Evolutionary conservation across 1,140 invertebrate species (phyloP), one percentile per base, ranked within the genome.

Genomic region (Delia radicum): DNA sequence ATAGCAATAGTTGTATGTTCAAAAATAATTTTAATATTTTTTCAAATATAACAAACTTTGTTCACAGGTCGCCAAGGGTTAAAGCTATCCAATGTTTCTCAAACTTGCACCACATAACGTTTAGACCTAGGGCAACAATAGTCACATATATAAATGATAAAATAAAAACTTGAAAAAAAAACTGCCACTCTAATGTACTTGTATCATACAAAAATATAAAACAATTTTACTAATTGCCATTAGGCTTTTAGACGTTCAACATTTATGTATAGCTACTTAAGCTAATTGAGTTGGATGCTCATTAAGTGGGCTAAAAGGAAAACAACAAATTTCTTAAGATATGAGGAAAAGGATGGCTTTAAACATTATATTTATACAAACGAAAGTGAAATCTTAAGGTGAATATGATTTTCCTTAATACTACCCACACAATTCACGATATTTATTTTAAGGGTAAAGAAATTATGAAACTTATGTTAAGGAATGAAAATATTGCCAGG

Each of bases 141-240:
- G n/a, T n/a, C n/a, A n/a, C n/a, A n/a, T n/a, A n/a, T n/a, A n/a
- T n/a, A n/a, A n/a, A n/a, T n/a, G n/a, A n/a, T n/a, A n/a, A n/a
- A n/a, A n/a, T n/a, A n/a, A n/a, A 65, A 65, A 27, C 62, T n/a
- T 21, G 27, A 29, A 65, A 65, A 29, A 28, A 65, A 29, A 15
- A 29, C 21, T 28, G 10, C 3, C 33, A 37, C 8, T 37, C 10
- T 13, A 42, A 42, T 42, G n/a, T 10, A 15, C 12, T 37, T 55
- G 48, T 18, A 21, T 55, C 8, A 21, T 29, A 28, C 29, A 28
- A 48, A 74, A 74, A 75, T 75, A 75, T 75, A 75, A 75, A 75
- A 62, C 62, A 75, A 75, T 75, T 67, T 75, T 67, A 61, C 74
- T 75, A 75, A 75, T 75, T 75, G 74, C 74, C 74, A 75, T 75